phyloP scores from a whole-genome alignment of 2,888 invertebrate genomes.

The Agrochola macilenta region DNA sequence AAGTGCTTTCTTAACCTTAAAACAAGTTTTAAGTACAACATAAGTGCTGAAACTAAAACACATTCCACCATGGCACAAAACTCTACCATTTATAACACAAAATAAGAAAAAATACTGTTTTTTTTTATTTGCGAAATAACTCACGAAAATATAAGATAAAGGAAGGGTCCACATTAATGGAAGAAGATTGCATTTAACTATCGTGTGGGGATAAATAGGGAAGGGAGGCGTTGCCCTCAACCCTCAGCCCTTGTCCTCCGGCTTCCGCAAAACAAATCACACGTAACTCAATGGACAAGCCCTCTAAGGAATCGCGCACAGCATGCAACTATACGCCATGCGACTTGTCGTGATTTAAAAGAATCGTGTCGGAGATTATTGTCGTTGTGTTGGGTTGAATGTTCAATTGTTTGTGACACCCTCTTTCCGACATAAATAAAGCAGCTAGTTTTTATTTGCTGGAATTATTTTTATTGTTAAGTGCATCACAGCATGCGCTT shows the following conservation, averaged over 20 bases:
- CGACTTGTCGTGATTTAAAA: constrained; percentile 36
- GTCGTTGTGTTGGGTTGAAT: constrained; percentile 13
- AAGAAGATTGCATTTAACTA: constrained; percentile 64
- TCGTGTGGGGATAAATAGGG: constrained; percentile 60
- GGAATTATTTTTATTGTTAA: constrained; percentile 2
- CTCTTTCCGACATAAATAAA: constrained; percentile 24
- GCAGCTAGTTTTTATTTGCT: constrained; percentile 2
- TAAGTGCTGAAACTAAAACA: constrained; percentile 31
- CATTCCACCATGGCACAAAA: background rate
- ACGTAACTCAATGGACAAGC: constrained; percentile 55
- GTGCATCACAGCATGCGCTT: background rate
- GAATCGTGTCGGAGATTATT: constrained; percentile 30
- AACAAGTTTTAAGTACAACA: constrained; percentile 25
- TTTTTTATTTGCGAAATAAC: constrained; percentile 54
- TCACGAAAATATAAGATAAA: constrained; percentile 61
- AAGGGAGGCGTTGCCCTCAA: constrained; percentile 52
- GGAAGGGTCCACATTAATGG: constrained; percentile 54
- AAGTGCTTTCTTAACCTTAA: constrained; percentile 2
- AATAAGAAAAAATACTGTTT: constrained; percentile 34
- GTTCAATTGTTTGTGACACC: constrained; percentile 34
- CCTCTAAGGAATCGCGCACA: constrained; percentile 52
- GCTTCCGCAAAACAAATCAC: constrained; percentile 66
- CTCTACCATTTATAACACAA: constrained; percentile 19
- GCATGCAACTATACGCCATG: constrained; percentile 34
- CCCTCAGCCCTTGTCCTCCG: constrained; percentile 37